A percentile compares a stretch with the other conserved stretches of the same genome.
Evolutionary conservation across 2,113 vertebrate species (phyloP).

Genomic region (Proteles cristata): DNA sequence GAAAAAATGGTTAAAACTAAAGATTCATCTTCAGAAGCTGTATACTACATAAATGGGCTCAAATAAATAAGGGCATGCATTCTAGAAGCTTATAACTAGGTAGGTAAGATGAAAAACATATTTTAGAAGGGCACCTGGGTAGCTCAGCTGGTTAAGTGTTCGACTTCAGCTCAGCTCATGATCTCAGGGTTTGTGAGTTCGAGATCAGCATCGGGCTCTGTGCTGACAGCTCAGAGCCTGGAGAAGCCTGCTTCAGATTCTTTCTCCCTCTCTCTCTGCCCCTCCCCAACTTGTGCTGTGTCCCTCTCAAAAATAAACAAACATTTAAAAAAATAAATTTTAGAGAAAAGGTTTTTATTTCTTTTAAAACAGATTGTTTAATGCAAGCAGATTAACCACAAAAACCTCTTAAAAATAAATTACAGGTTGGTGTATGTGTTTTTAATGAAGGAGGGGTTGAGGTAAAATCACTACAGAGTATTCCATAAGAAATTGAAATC

Average conservation of each 20-base stretch:
- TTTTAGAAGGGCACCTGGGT: too few species aligned
- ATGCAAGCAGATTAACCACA: neutral
- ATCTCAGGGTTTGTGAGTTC: too few species aligned
- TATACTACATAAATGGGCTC: neutral
- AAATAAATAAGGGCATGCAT: neutral
- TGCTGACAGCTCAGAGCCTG: too few species aligned
- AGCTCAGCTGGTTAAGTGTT: too few species aligned
- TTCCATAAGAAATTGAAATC: slow-evolving; percentile 28
- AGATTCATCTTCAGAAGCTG: neutral
- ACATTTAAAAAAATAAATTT: neutral
- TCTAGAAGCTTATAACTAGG: neutral
- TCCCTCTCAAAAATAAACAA: too few species aligned
- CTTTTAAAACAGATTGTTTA: neutral
- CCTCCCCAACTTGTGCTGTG: too few species aligned
- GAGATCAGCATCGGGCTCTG: too few species aligned
- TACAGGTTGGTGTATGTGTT: neutral
- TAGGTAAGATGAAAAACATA: neutral
- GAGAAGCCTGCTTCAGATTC: too few species aligned
- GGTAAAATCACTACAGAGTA: neutral
- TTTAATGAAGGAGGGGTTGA: neutral
- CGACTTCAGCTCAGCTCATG: too few species aligned
- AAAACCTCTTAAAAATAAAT: neutral
- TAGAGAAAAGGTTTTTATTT: neutral
- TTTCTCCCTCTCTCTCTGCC: too few species aligned
- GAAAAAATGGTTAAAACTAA: neutral